Base-by-base conservation (phyloP, 2,888 invertebrate species). In the Parnassius orleans region DNA sequence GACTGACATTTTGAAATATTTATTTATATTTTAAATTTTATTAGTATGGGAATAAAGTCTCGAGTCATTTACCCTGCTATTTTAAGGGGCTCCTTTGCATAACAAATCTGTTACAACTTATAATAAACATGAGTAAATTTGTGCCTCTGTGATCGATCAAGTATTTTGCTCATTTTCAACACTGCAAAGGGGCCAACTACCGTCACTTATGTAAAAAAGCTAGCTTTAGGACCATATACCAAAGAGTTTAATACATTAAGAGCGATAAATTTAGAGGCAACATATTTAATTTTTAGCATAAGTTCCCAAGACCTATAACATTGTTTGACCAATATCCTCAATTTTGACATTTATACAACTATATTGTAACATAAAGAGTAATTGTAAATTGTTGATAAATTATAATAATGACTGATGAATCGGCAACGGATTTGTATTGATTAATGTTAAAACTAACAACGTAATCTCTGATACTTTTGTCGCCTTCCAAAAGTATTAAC, bases 231-330 rank as follows among this genome's bases (percentile, higher is more conserved):
- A 83, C 86, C 86, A 81, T 84, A 87, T 88, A 91, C 90, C 90
- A 91, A 91, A 91, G 90, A 91, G 81, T 86, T 85, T 86, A 90
- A 89, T 90, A 90, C 83, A 89, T 87, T 89, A 83, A 79, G 83
- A 86, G 78, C 79, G 78, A 80, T 86, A 83, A 79, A 69, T 72
- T 74, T 80, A 84, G 83, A 73, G 71, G 76, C 76, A 77, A 76
- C 80, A 74, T 87, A 86, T 89, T 86, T 88, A 86, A 90, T 88
- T 90, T 85, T 70, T 87, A 87, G 82, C 69, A 69, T 87, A 85
- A 82, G 76, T 83, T 79, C 77, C 82, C 84, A 84, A 83, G 85
- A 86, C 84, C 84, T 85, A 81, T 81, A 79, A 76, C 77, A 64
- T 76, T 77, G 76, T 84, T 86, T 86, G 84, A 86, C 84, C 83